A percentile compares a stretch with the other conserved stretches of the same genome.
phyloP scores from a whole-genome alignment of 2,113 vertebrate species.

The Damaliscus lunatus region DNA sequence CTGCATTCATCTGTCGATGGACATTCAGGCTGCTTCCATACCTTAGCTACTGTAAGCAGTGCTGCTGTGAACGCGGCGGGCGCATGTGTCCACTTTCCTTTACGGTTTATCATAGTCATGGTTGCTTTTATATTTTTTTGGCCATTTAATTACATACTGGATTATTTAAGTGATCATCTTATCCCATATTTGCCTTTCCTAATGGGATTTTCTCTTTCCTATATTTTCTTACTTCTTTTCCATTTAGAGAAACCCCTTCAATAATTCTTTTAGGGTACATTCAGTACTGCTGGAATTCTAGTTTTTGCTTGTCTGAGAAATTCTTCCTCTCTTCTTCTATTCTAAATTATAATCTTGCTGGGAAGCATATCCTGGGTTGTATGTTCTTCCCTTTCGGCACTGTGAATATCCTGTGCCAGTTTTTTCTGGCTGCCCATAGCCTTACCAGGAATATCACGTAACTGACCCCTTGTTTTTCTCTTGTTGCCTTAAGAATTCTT shows the following conservation, averaged over 20 bases:
- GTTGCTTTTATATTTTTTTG: not conserved
- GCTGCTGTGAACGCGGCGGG: not conserved
- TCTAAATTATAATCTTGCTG: not conserved
- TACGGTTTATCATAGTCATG: not conserved
- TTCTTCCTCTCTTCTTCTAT: not conserved
- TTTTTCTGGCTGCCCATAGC: not conserved
- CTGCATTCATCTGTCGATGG: not conserved
- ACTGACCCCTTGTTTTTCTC: not conserved
- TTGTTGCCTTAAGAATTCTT: not conserved
- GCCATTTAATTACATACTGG: not conserved
- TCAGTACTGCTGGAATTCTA: not conserved
- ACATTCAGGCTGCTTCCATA: not conserved
- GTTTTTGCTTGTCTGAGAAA: not conserved
- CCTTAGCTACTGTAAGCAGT: not conserved
- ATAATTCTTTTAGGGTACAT: not conserved
- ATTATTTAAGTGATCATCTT: not conserved
- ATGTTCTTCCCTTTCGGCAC: not conserved
- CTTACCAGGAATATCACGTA: not conserved
- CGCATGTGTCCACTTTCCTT: not conserved
- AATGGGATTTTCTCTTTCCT: not conserved
- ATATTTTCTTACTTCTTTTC: not conserved
- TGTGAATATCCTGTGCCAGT: not conserved
- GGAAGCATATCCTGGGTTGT: not conserved
- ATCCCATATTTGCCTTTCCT: not conserved
- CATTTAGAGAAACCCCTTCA: not conserved